These are phyloP conservation scores for Aphis gossypii DNA, from an alignment of 1,140 invertebrate species.

Conservation along the genomic window DNA sequence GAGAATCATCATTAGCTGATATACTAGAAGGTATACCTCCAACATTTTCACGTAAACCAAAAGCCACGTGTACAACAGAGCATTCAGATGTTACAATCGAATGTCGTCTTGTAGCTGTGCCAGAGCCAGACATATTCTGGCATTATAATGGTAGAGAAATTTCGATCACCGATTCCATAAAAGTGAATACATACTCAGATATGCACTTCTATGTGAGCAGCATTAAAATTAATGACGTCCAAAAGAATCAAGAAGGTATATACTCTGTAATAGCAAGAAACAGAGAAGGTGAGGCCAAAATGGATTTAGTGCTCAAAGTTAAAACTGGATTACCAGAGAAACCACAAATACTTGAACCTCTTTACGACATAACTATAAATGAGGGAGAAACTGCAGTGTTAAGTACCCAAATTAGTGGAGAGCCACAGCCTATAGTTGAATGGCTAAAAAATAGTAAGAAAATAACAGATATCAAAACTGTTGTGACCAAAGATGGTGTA, in stretches of 20 bases:
- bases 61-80: conserved; percentile 82
- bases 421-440: conserved; percentile 77
- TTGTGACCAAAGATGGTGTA: conserved; percentile 71
- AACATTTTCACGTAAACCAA: conserved; percentile 88
- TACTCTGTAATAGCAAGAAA: conserved; percentile 90
- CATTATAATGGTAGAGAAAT: conserved; percentile 77
- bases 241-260: conserved; percentile 77
- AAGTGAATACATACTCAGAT: conserved; percentile 79
- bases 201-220: conserved; percentile 89
- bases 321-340: conserved; percentile 78
- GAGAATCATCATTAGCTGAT: conserved; percentile 88
- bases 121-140: conserved; percentile 89
- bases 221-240: conserved; percentile 79
- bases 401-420: conserved; percentile 80
- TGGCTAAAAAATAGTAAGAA: conserved; percentile 83
- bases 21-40: conserved; percentile 91
- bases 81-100: conserved; percentile 81
- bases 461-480: conserved; percentile 65
- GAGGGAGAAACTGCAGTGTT: conserved; percentile 80
- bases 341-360: conserved; percentile 81
- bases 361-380: conserved; percentile 76
- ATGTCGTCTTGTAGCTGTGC: conserved; percentile 85
- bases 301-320: conserved; percentile 83
- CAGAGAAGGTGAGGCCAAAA: conserved; percentile 85
- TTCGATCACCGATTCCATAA: conserved; percentile 73